Evolutionary conservation across 1,140 invertebrate species (phyloP).

Genomic region (Drosophila rhopaloa): DNA sequence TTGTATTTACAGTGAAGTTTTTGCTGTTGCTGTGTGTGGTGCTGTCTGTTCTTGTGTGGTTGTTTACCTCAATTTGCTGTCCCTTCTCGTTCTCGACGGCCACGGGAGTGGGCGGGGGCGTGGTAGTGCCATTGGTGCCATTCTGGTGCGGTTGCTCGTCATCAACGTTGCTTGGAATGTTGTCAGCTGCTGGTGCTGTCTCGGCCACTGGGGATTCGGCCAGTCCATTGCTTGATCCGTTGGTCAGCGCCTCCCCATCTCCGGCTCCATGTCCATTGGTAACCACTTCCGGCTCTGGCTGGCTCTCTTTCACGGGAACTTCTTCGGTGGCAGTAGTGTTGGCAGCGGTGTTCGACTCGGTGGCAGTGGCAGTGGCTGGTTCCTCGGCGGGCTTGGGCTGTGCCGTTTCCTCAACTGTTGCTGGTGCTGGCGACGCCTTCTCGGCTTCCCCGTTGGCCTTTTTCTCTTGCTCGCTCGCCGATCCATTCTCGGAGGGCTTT

Average conservation of each 20-base stretch:
- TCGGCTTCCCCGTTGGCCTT: slow-evolving; percentile 64
- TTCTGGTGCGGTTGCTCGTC: slow-evolving; percentile 73
- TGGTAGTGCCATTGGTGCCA: slow-evolving; percentile 71
- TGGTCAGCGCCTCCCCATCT: slow-evolving; percentile 60
- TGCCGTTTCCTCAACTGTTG: slow-evolving; percentile 46
- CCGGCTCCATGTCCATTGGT: slow-evolving; percentile 67
- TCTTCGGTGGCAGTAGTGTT: slow-evolving; percentile 42
- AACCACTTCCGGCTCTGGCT: slow-evolving; percentile 44
- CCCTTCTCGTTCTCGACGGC: slow-evolving; percentile 66
- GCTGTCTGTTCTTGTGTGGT: slow-evolving; percentile 56
- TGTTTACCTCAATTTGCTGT: slow-evolving; percentile 84
- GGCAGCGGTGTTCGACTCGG: slow-evolving; percentile 84
- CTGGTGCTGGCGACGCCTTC: slow-evolving; percentile 36
- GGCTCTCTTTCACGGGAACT: slow-evolving; percentile 36
- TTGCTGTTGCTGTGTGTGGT: slow-evolving; percentile 46
- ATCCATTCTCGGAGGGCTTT: slow-evolving; percentile 70
- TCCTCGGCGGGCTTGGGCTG: slow-evolving; percentile 35
- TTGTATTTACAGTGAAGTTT: slow-evolving; percentile 72
- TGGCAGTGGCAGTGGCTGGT: slow-evolving; percentile 37
- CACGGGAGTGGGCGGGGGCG: slow-evolving; percentile 73
- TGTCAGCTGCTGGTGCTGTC: slow-evolving; percentile 40
- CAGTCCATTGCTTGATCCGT: slow-evolving; percentile 67
- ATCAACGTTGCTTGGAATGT: slow-evolving; percentile 59
- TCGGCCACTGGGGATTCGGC: slow-evolving; percentile 59
- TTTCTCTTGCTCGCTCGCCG: slow-evolving; percentile 61